Conservation (phyloP, 2,797 vertebrate species). For the Rhinella marina region DNA sequence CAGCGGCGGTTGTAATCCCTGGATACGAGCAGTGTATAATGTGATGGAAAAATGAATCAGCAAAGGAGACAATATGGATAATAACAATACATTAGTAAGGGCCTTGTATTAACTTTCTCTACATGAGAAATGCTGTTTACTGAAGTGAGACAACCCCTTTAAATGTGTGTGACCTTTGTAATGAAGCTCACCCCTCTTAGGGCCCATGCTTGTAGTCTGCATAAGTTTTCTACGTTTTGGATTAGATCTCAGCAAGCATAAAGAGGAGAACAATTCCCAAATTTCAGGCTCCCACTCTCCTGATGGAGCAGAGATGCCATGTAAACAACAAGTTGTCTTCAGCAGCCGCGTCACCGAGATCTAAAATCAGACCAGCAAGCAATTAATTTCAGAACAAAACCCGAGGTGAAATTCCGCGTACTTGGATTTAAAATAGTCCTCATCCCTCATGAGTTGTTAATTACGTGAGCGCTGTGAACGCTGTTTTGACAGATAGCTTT, state of each 20-base stretch:
- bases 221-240: not conserved
- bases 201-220: not conserved
- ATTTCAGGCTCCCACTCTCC: not conserved
- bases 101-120: no score
- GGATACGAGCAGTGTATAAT: no score
- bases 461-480: conserved; percentile 13
- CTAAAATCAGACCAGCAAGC: conserved; percentile 40
- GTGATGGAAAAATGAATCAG: no score
- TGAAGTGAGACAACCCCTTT: no score
- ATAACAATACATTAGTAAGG: no score
- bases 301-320: not conserved
- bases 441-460: conserved; percentile 42
- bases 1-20: no score
- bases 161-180: no score
- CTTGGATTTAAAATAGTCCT: conserved; percentile 39
- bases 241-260: not conserved
- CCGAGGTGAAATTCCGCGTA: conserved; percentile 20
- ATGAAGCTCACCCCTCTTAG: not conserved
- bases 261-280: not conserved
- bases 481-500: conserved; percentile 48
- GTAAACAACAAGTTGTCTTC: not conserved
- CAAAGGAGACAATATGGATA: no score
- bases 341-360: conserved; percentile 17
- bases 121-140: no score
- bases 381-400: conserved; percentile 49